These are phyloP conservation scores for Brachionus asplanchnoidis DNA, from an alignment of 1,140 invertebrate species.

Conservation along the genomic window DNA sequence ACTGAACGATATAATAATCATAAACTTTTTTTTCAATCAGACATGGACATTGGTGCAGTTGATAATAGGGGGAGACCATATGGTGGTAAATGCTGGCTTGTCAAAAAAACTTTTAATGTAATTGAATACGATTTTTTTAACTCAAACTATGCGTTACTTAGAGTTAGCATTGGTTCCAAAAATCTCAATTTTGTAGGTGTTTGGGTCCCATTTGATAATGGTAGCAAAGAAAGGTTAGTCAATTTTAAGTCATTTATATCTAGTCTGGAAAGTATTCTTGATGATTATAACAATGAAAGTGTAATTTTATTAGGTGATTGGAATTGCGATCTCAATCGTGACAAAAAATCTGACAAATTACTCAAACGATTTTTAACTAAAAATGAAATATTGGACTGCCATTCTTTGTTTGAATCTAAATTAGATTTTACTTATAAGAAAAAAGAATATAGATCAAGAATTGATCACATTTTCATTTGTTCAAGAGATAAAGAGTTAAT, in stretches of 20 bases:
- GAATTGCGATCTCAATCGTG: neutral
- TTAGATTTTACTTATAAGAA: neutral
- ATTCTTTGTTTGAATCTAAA: neutral
- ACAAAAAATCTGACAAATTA: conserved; percentile 17
- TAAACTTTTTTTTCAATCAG: conserved; percentile 28
- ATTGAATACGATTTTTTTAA: neutral
- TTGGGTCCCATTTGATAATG: conserved; percentile 29
- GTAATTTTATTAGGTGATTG: conserved; percentile 12
- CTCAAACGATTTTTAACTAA: neutral
- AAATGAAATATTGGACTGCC: neutral
- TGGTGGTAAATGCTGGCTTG: conserved; percentile 17
- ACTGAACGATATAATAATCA: conserved; percentile 12
- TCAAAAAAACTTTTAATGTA: neutral
- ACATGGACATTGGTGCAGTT: neutral
- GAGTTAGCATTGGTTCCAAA: neutral
- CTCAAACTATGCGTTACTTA: neutral
- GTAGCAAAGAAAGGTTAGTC: neutral
- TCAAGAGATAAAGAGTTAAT: neutral
- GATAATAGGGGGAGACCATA: neutral
- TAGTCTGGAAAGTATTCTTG: neutral
- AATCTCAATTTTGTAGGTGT: neutral
- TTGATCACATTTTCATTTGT: neutral
- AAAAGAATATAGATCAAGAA: neutral
- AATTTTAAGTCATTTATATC: conserved; percentile 9
- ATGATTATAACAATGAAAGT: neutral